Percentiles rank a stretch among this genome's conserved stretches.
These are phyloP conservation scores for Periphyllus acericola DNA, from an alignment of 2,888 invertebrate genomes.

Conservation along the genomic window DNA sequence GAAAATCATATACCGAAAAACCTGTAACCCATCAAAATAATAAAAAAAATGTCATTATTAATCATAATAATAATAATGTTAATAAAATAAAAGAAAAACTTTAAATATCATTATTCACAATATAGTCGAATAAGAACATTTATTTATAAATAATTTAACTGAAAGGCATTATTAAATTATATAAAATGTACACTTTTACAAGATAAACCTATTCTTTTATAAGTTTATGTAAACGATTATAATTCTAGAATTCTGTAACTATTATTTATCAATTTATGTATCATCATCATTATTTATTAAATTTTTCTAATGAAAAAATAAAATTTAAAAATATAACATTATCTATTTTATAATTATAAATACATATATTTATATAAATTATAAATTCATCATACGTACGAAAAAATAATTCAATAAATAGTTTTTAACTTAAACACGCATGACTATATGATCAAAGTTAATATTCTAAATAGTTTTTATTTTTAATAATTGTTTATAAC, in stretches of 20 bases:
- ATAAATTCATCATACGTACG: neutral
- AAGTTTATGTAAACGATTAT: constrained; percentile 14
- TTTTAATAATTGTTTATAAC: constrained; percentile 13
- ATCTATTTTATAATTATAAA: neutral
- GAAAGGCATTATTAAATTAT: neutral
- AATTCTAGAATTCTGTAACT: neutral
- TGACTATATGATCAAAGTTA: neutral
- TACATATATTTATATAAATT: neutral
- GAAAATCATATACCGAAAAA: constrained; percentile 69
- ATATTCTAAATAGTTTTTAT: neutral
- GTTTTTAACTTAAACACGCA: neutral
- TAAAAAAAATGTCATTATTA: neutral
- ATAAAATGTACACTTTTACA: neutral
- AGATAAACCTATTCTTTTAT: constrained; percentile 9
- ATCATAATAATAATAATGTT: constrained; percentile 40
- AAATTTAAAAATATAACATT: neutral
- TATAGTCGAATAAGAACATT: neutral
- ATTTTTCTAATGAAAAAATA: neutral
- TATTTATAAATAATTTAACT: neutral
- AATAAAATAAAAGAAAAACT: constrained; percentile 34
- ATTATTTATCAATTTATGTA: constrained; percentile 37
- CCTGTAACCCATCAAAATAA: neutral
- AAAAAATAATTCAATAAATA: neutral
- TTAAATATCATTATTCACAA: constrained; percentile 11
- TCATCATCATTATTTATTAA: constrained; percentile 29